Evolutionary conservation across 2,113 vertebrate species (phyloP).

Genomic region (Piaya cayana): DNA sequence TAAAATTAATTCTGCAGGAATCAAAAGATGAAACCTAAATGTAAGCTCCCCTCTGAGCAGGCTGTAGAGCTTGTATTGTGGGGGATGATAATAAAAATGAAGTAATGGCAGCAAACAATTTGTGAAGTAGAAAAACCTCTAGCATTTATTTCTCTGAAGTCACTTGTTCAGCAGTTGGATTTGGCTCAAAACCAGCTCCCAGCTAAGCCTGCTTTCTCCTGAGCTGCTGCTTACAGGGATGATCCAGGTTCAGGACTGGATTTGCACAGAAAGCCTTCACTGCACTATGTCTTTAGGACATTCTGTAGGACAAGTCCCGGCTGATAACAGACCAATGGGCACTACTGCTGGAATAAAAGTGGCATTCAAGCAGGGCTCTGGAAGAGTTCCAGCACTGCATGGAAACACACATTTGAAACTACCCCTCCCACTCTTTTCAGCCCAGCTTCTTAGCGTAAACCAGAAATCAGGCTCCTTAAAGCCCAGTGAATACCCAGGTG

Average conservation of each 20-base stretch:
- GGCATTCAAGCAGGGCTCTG: neutral
- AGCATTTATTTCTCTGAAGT: neutral
- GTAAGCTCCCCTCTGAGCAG: neutral
- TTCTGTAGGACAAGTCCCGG: neutral
- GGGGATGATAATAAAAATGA: neutral
- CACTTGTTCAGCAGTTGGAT: neutral
- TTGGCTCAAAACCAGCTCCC: neutral
- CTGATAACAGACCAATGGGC: neutral
- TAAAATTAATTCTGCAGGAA: neutral
- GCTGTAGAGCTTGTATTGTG: neutral
- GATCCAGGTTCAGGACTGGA: neutral
- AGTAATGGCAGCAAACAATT: neutral
- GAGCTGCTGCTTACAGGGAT: neutral
- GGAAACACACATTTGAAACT: neutral
- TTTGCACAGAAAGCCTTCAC: neutral
- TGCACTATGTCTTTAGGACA: neutral
- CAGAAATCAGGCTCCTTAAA: neutral
- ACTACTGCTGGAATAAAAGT: neutral
- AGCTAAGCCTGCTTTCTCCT: neutral
- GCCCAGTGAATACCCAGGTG: rapidly evolving
- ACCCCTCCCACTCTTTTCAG: neutral
- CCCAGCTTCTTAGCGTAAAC: neutral
- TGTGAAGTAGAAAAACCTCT: neutral
- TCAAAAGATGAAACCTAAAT: neutral
- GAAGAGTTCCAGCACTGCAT: neutral